Evolutionary conservation across 23 tunicate genomes (phyloP), one percentile per base, ranked within the genome.

Genomic region (Halocynthia roretzi): DNA sequence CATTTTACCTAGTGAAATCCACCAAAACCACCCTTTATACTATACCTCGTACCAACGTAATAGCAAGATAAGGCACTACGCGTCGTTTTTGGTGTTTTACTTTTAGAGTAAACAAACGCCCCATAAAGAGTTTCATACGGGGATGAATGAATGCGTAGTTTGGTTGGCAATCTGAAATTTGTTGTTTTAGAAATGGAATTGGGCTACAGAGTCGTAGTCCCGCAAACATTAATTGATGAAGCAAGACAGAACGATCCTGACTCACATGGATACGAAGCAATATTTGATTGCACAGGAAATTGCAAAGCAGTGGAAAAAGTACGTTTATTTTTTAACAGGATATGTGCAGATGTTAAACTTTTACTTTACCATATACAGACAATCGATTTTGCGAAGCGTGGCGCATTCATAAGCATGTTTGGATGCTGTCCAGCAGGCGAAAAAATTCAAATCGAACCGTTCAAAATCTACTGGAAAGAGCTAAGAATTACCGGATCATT

Each of bases 221-320:
- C 96, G 58, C 77, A 88, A 67, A 84, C 83, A 65, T 17, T 88
- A 5, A 81, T 79, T 8, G 21, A 71, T 49, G 70, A 56, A 71
- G 78, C 69, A 50, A 53, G 74, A 57, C 81, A 83, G 8, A 81
- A 51, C n/a, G 70, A 65, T 48, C 48, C n/a, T 5, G 79, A 75
- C 52, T 31, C 10, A 11, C 68, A 84, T 50, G 96, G 96, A 20
- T 89, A 74, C 54, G 75, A 84, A 31, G 77, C 84, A 11, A 81
- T 89, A 57, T 71, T 89, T 69, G 96, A 89, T 76, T 89, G 88
- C 73, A 89, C 96, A 7, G 96, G 96, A 80, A 89, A 89, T 76
- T 50, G 68, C 8, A 70, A 50, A 50, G 96, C 86, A 20, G 82
- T 84, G 2, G 78, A 89, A 76, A 80, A 89, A 76, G 96, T 89